These are phyloP conservation scores for Spatulosminthurus flaviceps DNA, from an alignment of 2,888 invertebrate species.

Conservation along the genomic window DNA sequence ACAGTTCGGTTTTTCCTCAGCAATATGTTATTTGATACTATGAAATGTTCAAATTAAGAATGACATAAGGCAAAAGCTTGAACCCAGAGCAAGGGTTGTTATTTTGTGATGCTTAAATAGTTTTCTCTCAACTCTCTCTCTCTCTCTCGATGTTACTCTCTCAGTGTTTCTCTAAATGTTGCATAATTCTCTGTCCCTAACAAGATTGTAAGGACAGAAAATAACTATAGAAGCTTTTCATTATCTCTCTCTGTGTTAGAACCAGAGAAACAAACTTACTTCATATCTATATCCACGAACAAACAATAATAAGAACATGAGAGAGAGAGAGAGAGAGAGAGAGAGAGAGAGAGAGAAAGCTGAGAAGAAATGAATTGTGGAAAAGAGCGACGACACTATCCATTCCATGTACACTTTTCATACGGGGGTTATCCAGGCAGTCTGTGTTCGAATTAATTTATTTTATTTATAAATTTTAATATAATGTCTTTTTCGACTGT, in stretches of 20 bases:
- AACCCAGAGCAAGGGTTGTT: neutral
- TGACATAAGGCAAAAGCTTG: neutral
- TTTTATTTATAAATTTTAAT: conserved; percentile 57
- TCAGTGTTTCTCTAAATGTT: conserved; percentile 15
- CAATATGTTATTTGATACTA: conserved; percentile 18
- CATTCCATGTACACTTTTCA: neutral
- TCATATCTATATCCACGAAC: neutral
- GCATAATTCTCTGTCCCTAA: conserved; percentile 16
- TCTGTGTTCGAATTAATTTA: conserved; percentile 52
- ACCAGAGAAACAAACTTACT: neutral
- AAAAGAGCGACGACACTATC: neutral
- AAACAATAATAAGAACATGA: conserved; percentile 23
- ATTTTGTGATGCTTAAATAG: neutral
- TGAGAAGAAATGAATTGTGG: neutral
- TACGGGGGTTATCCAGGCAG: conserved; percentile 36
- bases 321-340: conserved; percentile 9
- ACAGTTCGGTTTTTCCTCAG: conserved; percentile 15
- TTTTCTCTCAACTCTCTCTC: neutral
- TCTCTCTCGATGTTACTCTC: neutral
- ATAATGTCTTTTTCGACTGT: conserved; percentile 41
- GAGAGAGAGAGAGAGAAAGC: conserved; percentile 10
- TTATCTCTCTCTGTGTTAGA: too few relatives aligned
- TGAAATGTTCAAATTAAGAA: conserved; percentile 15
- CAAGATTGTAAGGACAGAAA: too few relatives aligned
- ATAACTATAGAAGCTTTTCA: too few relatives aligned